Conservation (phyloP, 1,140 invertebrate genomes). For the Drosophila pandora region DNA sequence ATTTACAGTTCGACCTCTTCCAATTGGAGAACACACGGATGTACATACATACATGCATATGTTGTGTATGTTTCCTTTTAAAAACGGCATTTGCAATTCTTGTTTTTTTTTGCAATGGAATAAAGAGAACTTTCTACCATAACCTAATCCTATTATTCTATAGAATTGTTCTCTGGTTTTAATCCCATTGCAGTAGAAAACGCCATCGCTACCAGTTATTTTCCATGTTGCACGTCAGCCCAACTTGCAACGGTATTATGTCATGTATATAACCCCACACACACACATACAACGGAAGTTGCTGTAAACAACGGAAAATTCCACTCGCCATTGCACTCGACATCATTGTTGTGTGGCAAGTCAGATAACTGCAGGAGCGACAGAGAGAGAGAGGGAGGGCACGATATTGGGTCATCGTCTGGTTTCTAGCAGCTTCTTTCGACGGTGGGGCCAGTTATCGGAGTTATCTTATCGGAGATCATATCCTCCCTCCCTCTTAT, state of each 20-base stretch:
- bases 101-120: slow-evolving; percentile 4
- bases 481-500: slow-evolving; percentile 25
- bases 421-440: slow-evolving; percentile 35
- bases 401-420: slow-evolving; percentile 45
- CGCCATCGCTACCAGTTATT: not conserved
- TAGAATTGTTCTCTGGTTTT: not conserved
- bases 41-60: not conserved
- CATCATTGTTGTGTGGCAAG: slow-evolving; percentile 59
- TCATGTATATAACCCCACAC: slow-evolving; percentile 39
- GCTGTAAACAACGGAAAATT: slow-evolving; percentile 69
- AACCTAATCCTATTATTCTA: not conserved
- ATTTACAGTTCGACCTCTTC: slow-evolving; percentile 37
- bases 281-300: slow-evolving; percentile 1
- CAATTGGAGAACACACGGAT: slow-evolving; percentile 16
- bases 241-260: slow-evolving; percentile 28
- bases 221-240: slow-evolving; percentile 1
- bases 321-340: slow-evolving; percentile 63
- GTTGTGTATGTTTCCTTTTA: slow-evolving; percentile 6
- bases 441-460: slow-evolving; percentile 1
- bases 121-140: not conserved
- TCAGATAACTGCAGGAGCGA: slow-evolving; percentile 2
- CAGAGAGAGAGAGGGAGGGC: slow-evolving; percentile 2
- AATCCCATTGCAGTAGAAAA: slow-evolving; percentile 1
- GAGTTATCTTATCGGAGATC: slow-evolving; percentile 34
- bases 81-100: not conserved